Evolutionary conservation across 2,113 vertebrate genomes (phyloP).

Genomic region (Indri indri): DNA sequence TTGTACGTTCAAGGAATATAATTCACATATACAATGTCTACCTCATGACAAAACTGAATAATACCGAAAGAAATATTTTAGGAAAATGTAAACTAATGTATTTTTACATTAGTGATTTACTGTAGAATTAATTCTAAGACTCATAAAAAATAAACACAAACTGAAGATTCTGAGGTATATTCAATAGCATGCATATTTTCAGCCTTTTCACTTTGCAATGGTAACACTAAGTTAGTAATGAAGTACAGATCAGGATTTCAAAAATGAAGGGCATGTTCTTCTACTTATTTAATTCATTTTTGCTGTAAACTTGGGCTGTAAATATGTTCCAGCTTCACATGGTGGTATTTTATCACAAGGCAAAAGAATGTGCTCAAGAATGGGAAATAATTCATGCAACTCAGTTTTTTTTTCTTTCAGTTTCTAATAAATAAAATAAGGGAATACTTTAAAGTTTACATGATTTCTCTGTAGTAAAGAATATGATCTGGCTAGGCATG

Average conservation of each 20-base stretch:
- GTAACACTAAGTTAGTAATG: not conserved
- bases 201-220: not conserved
- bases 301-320: not conserved
- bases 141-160: conserved; percentile 41
- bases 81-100: conserved; percentile 8
- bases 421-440: not conserved
- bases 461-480: not conserved
- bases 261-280: not conserved
- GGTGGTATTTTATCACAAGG: conserved; percentile 1
- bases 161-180: not conserved
- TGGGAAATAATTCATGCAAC: conserved; percentile 4
- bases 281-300: not conserved
- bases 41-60: conserved; percentile 21
- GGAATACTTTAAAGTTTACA: not conserved
- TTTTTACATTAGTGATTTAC: conserved; percentile 10
- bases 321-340: not conserved
- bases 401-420: not conserved
- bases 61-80: conserved; percentile 1
- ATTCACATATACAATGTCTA: conserved; percentile 22
- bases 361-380: not conserved
- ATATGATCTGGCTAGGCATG: not conserved
- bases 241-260: not conserved
- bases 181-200: not conserved
- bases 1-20: not conserved
- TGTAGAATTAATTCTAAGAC: conserved; percentile 29